Evolutionary conservation across 2,888 invertebrate species (phyloP).

Genomic region (Calliphora vomitoria): DNA sequence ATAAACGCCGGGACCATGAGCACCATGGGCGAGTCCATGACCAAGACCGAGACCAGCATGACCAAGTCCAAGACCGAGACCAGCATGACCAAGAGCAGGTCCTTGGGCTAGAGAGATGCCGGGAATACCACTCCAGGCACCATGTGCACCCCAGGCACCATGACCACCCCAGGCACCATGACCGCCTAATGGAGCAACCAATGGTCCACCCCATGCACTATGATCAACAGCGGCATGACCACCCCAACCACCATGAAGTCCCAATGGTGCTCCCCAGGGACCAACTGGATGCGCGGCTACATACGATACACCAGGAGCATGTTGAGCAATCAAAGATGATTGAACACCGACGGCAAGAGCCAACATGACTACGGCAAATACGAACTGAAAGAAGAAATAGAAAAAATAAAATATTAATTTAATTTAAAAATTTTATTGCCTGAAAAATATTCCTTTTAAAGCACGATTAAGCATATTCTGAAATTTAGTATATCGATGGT

Average conservation of each 20-base stretch:
- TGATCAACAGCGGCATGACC: constrained; percentile 74
- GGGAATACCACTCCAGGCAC: constrained; percentile 77
- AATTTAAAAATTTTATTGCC: not conserved
- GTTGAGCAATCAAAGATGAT: constrained; percentile 79
- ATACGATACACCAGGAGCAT: constrained; percentile 79
- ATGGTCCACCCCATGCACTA: constrained; percentile 75
- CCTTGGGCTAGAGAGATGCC: constrained; percentile 83
- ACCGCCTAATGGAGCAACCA: constrained; percentile 66
- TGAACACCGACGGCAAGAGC: constrained; percentile 82
- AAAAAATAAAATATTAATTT: not conserved
- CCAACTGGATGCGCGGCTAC: constrained; percentile 78
- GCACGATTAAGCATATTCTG: not conserved
- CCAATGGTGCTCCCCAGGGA: constrained; percentile 51
- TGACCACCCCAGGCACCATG: constrained; percentile 81
- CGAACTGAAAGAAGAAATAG: constrained; percentile 77
- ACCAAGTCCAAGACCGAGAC: constrained; percentile 81
- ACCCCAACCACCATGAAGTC: constrained; percentile 64
- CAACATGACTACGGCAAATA: constrained; percentile 78
- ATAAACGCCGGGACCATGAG: constrained; percentile 76
- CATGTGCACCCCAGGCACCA: constrained; percentile 82
- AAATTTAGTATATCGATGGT: not conserved
- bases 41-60: constrained; percentile 82
- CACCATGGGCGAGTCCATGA: constrained; percentile 71
- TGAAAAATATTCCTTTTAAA: no score
- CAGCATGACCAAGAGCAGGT: constrained; percentile 72